Evolutionary conservation across 2,888 invertebrate genomes (phyloP), one percentile per base, ranked within the genome.

Genomic region (Mimas tiliae): DNA sequence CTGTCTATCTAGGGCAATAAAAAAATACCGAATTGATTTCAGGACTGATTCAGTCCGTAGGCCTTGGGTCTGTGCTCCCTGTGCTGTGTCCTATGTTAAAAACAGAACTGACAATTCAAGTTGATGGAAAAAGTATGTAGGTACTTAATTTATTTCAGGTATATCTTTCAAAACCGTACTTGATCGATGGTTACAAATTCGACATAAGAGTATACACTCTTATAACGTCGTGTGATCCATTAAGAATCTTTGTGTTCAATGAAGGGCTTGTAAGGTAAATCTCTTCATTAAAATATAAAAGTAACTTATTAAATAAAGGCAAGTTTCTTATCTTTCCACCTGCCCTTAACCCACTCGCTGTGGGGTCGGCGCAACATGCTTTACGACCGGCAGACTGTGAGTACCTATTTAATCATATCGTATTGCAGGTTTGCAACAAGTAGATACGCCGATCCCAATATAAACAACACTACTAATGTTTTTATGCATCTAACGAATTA

Each of bases 401-500:
- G n/a, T n/a, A n/a, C n/a, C n/a, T n/a, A 27, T 27, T 27, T 27
- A 27, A 27, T 38, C 14, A 14, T 19, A 63, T 52, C 12, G 51
- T 51, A 9, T 6, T 77, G 38, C 68, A 96, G 97, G 77, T 98
- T 98, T 86, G 98, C 98, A 1, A 98, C 98, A 1, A 96, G 96
- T 75, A 95, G 97, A 72, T 98, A 98, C 83, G 96, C 96, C 66
- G 97, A 97, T 78, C 98, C 98, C 0, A 96, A 95, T 45, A 94
- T 95, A 14, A 95, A 96, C 71, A 98, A 98, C 80, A 95, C 96
- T 8, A 95, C 96, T 0, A 98, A 98, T 84, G 96, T 98, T 16
- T 98, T 96, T 83, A 98, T 98, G 98, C 98, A 98, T 84, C 91
- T 98, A 68, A 98, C 98, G 11, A 98, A 98, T 89, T 98, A 98